Conservation (phyloP, 1,140 invertebrate genomes). For the Drosophila sulfurigaster region DNA sequence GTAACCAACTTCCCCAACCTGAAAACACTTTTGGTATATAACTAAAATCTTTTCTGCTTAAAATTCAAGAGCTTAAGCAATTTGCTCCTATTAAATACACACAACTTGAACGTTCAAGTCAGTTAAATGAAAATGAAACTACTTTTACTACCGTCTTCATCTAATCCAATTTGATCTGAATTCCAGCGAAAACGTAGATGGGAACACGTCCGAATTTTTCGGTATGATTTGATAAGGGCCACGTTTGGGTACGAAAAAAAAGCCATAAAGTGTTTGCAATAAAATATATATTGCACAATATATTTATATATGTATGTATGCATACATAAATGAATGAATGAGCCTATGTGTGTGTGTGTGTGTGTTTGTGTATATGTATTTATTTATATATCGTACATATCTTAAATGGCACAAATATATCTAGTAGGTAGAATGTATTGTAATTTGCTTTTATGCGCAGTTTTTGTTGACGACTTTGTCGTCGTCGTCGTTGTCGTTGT, state of each 20-base stretch:
- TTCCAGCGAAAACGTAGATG: background rate
- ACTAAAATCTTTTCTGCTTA: too few relatives aligned
- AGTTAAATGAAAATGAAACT: constrained; percentile 8
- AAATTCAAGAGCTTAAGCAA: too few relatives aligned
- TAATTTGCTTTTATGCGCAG: constrained; percentile 77
- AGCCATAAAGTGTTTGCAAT: constrained; percentile 37
- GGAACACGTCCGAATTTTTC: constrained; percentile 8
- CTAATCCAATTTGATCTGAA: background rate
- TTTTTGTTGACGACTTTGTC: constrained; percentile 78
- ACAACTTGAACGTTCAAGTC: background rate
- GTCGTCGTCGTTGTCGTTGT: constrained; percentile 7
- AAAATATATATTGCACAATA: constrained; percentile 68
- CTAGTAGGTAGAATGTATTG: constrained; percentile 60
- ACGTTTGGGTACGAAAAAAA: constrained; percentile 24
- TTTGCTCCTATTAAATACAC: too few relatives aligned
- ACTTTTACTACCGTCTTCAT: background rate
- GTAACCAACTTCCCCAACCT: too few relatives aligned
- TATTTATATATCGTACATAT: constrained; percentile 33
- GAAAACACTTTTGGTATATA: too few relatives aligned
- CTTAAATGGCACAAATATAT: constrained; percentile 22
- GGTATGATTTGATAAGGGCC: constrained; percentile 4
- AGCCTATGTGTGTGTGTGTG: constrained; percentile 10
- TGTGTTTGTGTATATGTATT: constrained; percentile 16
- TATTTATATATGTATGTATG: constrained; percentile 52
- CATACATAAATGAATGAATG: constrained; percentile 29